These are phyloP conservation scores for Helicoverpa armigera DNA, from an alignment of 1,140 invertebrate genomes.

Conservation along the genomic window DNA sequence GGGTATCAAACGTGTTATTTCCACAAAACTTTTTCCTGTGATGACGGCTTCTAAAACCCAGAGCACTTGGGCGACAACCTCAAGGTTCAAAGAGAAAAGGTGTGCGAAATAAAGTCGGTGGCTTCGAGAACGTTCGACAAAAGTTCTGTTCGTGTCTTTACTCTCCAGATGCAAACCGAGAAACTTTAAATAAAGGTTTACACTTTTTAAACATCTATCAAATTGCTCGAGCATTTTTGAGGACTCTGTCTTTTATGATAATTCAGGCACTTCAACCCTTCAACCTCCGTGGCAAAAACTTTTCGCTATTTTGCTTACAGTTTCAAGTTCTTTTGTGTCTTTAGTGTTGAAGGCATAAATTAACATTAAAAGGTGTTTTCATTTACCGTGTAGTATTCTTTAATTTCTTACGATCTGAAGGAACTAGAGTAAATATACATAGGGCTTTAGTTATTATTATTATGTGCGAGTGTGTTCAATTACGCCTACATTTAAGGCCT, in stretches of 20 bases:
- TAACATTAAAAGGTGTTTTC: neutral
- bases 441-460: no score
- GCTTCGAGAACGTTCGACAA: neutral
- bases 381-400: no score
- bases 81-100: neutral
- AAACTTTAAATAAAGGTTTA: conserved; percentile 7
- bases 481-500: no score
- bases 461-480: no score
- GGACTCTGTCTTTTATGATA: neutral
- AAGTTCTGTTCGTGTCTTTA: neutral
- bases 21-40: conserved; percentile 6
- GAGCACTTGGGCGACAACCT: neutral
- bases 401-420: no score
- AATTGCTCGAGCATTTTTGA: conserved; percentile 13
- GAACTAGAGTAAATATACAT: no score
- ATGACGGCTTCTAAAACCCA: conserved; percentile 11
- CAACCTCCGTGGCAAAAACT: neutral
- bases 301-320: neutral
- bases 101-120: neutral
- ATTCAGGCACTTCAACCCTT: neutral
- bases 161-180: neutral
- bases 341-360: neutral
- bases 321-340: neutral
- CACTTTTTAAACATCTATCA: neutral
- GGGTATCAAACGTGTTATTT: conserved; percentile 5